phyloP scores from a whole-genome alignment of 1,140 invertebrate species.

The Lepidurus arcticus region DNA sequence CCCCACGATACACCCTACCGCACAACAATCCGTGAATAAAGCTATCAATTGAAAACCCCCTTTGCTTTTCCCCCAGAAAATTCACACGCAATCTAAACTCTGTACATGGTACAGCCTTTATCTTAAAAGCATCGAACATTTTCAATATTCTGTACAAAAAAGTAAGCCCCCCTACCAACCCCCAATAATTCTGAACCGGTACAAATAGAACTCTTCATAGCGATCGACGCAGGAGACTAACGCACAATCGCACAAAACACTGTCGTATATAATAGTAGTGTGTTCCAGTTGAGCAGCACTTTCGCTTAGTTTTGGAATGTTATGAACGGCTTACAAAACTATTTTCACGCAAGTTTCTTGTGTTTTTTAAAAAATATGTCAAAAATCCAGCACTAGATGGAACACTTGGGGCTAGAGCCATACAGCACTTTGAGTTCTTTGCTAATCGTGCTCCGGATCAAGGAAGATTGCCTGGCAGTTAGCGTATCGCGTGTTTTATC shows the following conservation, averaged over 20 bases:
- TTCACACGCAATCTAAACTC: neutral
- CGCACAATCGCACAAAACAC: neutral
- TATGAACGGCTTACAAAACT: neutral
- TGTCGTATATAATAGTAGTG: neutral
- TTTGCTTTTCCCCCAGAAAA: neutral
- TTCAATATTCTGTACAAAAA: constrained; percentile 12
- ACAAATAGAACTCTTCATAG: neutral
- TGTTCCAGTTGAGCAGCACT: constrained; percentile 15
- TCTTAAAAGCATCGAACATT: neutral
- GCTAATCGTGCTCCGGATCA: constrained; percentile 73
- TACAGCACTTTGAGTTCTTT: constrained; percentile 78
- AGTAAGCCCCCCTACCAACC: neutral
- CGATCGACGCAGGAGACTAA: neutral
- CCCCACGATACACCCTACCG: neutral
- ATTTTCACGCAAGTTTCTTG: neutral
- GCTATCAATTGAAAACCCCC: neutral
- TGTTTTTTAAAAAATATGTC: neutral
- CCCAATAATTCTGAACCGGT: neutral
- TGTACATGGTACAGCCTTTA: neutral
- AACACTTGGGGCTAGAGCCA: constrained; percentile 69
- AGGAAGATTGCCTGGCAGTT: constrained; percentile 66
- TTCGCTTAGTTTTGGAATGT: neutral
- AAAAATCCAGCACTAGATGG: constrained; percentile 51
- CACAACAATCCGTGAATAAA: neutral
- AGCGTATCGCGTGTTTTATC: constrained; percentile 66